Evolutionary conservation across 2,888 invertebrate genomes (phyloP).

Genomic region (Amblyjoppa proteus): DNA sequence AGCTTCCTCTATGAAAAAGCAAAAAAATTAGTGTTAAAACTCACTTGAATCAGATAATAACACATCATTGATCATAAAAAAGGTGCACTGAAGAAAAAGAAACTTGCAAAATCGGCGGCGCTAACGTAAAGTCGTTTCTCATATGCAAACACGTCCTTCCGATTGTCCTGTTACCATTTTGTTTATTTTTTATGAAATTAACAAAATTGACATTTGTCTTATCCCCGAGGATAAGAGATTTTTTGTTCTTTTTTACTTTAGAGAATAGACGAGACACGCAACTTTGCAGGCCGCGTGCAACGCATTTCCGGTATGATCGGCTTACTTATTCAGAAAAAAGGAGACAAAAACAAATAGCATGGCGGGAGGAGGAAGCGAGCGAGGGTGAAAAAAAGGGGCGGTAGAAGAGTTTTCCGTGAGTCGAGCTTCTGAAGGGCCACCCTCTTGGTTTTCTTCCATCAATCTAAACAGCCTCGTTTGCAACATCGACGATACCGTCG

Average conservation of each 20-base stretch:
- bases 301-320: conserved; percentile 32
- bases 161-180: no score
- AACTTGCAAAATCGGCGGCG: no score
- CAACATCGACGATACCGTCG: conserved; percentile 3
- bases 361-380: not conserved
- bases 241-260: conserved; percentile 37
- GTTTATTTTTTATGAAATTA: not conserved
- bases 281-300: not conserved
- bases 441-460: conserved; percentile 43
- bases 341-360: not conserved
- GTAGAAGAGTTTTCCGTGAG: conserved; percentile 3
- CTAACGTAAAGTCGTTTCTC: no score
- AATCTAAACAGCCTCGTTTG: conserved; percentile 31
- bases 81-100: no score
- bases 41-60: no score
- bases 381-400: not conserved
- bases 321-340: conserved; percentile 42
- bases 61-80: no score
- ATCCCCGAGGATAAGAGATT: conserved; percentile 39
- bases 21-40: no score
- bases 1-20: no score
- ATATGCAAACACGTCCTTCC: no score
- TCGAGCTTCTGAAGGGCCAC: not conserved
- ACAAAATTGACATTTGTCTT: not conserved
- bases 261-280: conserved; percentile 11